These are phyloP conservation scores for Atta texana DNA, from an alignment of 1,140 invertebrate species.

Conservation along the genomic window DNA sequence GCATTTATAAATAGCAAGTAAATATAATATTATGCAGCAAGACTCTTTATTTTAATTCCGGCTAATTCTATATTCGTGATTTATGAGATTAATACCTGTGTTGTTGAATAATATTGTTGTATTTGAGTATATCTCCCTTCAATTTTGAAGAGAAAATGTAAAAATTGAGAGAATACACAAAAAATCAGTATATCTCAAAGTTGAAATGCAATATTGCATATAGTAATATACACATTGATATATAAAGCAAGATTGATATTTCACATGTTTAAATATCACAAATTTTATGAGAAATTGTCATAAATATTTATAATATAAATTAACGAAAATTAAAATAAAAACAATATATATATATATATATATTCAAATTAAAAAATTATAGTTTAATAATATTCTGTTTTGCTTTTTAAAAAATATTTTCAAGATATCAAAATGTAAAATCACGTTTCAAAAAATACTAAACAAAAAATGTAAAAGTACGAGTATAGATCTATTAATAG, in stretches of 20 bases:
- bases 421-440: slow-evolving; percentile 13
- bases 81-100: slow-evolving; percentile 41
- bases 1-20: slow-evolving; percentile 23
- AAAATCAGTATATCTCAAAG: slow-evolving; percentile 14
- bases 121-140: slow-evolving; percentile 30
- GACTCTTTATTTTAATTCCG: slow-evolving; percentile 5
- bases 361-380: slow-evolving; percentile 17
- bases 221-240: background rate
- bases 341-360: slow-evolving; percentile 4
- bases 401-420: background rate
- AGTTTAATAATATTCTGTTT: slow-evolving; percentile 2
- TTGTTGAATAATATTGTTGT: slow-evolving; percentile 43
- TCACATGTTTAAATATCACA: slow-evolving; percentile 33
- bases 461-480: slow-evolving; percentile 21
- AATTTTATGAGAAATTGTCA: slow-evolving; percentile 8
- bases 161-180: slow-evolving; percentile 25
- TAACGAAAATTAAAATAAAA: slow-evolving; percentile 16
- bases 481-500: slow-evolving; percentile 15
- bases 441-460: slow-evolving; percentile 18
- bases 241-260: slow-evolving; percentile 42
- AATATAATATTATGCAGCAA: slow-evolving; percentile 45
- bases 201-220: slow-evolving; percentile 21
- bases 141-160: slow-evolving; percentile 38
- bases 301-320: slow-evolving; percentile 24
- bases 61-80: slow-evolving; percentile 33